Evolutionary conservation across 2,113 vertebrate species (phyloP).

Genomic region (Saguinus imperator): DNA sequence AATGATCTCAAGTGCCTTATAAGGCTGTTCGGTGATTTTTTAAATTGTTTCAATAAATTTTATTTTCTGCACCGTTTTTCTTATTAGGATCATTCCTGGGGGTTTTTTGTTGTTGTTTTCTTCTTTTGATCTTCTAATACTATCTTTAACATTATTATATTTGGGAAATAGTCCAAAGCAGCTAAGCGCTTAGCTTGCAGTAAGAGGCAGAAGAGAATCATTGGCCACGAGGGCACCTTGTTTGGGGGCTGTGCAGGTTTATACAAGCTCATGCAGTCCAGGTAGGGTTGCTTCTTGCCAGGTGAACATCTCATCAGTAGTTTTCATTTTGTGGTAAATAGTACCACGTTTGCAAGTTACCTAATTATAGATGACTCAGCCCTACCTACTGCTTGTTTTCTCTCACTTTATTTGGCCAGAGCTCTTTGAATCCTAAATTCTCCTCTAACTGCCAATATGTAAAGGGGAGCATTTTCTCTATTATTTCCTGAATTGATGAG

Average conservation of each 20-base stretch:
- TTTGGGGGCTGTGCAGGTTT: neutral
- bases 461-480: neutral
- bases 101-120: neutral
- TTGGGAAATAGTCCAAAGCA: neutral
- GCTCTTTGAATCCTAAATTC: neutral
- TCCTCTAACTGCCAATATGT: neutral
- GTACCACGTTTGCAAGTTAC: neutral
- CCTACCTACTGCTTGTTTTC: neutral
- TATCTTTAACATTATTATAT: neutral
- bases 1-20: neutral
- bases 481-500: slow-evolving; percentile 4
- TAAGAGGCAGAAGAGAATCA: neutral
- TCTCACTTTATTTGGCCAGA: neutral
- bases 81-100: neutral
- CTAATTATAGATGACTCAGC: neutral
- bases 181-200: neutral
- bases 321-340: neutral
- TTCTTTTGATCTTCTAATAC: neutral
- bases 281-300: neutral
- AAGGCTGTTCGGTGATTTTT: neutral
- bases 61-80: neutral
- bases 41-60: slow-evolving; percentile 39
- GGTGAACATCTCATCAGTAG: neutral
- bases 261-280: neutral
- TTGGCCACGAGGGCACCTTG: neutral